Evolutionary conservation across 2,113 vertebrate genomes (phyloP).

Genomic region (Petrocephalus zakoni): DNA sequence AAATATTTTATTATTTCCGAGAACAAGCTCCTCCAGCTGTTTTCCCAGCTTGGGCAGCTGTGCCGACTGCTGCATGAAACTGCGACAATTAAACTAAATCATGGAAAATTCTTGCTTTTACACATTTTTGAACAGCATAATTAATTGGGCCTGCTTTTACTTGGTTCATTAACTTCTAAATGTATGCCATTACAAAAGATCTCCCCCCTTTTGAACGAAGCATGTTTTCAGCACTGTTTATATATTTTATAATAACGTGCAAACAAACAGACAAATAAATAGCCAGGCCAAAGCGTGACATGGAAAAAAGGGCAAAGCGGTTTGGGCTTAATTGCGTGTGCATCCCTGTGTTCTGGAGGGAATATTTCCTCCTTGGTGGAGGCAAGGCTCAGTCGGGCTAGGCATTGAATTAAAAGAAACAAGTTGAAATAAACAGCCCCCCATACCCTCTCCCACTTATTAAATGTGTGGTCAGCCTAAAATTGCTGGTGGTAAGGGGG

Average conservation of each 20-base stretch:
- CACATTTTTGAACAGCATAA: neutral
- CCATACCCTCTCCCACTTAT: conserved; percentile 29
- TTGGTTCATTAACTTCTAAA: neutral
- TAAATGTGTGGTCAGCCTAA: conserved; percentile 65
- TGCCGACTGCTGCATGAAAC: neutral
- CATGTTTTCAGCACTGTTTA: neutral
- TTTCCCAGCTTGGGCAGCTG: neutral
- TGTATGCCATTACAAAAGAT: neutral
- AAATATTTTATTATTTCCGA: conserved; percentile 15
- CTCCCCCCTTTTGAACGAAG: neutral
- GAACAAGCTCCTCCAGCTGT: neutral
- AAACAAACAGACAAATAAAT: neutral
- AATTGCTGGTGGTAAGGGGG: conserved; percentile 49
- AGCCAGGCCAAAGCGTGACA: neutral
- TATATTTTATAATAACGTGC: neutral
- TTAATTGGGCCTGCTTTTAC: neutral
- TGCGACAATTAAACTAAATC: neutral
- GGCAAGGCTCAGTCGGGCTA: neutral
- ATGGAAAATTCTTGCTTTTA: neutral
- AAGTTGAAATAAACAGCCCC: neutral
- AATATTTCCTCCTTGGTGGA: conserved; percentile 30
- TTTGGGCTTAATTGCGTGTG: neutral
- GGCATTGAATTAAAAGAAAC: neutral
- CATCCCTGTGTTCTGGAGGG: conserved; percentile 15
- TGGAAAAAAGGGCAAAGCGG: neutral